A percentile compares a stretch with the other conserved stretches of the same genome.
Evolutionary conservation across 2,888 invertebrate species (phyloP).

Genomic region (Megaustenia siamemsis): DNA sequence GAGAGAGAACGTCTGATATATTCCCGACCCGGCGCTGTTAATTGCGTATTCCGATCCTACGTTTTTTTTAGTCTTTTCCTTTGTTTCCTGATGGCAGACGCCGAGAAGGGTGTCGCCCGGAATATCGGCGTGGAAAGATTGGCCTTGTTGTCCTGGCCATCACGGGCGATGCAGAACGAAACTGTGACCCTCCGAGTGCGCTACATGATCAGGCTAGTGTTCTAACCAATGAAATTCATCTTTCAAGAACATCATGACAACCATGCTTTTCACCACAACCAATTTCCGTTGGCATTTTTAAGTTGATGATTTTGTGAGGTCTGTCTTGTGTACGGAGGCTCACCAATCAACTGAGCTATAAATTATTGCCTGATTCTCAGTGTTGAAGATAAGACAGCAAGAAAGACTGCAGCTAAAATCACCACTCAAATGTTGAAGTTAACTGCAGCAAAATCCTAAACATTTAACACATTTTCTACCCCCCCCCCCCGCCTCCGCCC

Average conservation of each 20-base stretch:
- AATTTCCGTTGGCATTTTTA: too few relatives aligned
- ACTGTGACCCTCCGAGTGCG: neutral
- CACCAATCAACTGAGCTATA: too few relatives aligned
- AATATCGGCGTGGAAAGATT: neutral
- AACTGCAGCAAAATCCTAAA: too few relatives aligned
- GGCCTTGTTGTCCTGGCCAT: neutral
- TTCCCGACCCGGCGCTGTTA: neutral
- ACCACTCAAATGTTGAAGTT: too few relatives aligned
- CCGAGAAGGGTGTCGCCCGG: neutral
- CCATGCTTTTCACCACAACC: neutral
- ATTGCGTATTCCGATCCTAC: neutral
- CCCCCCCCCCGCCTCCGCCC: too few relatives aligned
- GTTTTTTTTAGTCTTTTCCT: neutral
- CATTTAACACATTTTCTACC: too few relatives aligned
- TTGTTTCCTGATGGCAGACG: conserved; percentile 7
- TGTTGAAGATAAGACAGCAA: too few relatives aligned
- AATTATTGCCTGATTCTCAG: too few relatives aligned
- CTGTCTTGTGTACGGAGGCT: too few relatives aligned
- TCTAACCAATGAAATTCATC: neutral
- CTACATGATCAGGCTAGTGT: neutral
- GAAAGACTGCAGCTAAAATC: too few relatives aligned
- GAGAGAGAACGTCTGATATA: neutral
- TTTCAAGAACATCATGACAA: neutral
- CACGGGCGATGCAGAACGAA: neutral
- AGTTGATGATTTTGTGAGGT: too few relatives aligned